Base-by-base conservation (phyloP, 2,888 invertebrate genomes). In the Coremacera marginata region DNA sequence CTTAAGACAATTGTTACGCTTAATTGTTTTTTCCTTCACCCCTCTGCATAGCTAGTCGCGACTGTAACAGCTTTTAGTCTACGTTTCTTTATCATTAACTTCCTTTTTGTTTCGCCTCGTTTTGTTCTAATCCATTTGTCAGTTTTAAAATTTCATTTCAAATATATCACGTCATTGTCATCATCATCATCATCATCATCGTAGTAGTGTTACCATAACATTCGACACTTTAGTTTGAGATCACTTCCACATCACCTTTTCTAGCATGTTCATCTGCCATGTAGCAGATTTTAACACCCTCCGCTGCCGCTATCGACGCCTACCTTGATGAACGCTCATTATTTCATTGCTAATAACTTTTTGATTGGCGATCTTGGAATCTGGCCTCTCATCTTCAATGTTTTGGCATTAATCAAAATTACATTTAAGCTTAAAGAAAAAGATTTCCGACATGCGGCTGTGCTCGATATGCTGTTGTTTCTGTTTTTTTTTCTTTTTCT, bases 341-440 rank as follows among this genome's bases (percentile, higher is more conserved):
- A 63, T 70, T 60, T 57, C 67, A 44, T 70, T 70, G 80, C 74
- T 81, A 81, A 79, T 81, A 81, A 77, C 79, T 76, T 81, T 81
- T 81, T 78, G 80, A 78, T 79, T 79, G 79, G 72, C 70, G 60
- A 57, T 79, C 65, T 37, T 67, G 14, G 44, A 60, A 51, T 19
- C 22, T 57, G 65, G 16, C n/a, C 31, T 9, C 67, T 57, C 44
- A 76, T 57, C 60, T 67, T 52, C 65, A 73, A 79, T 19, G 73
- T 65, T 78, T 73, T 22, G 70, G 70, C 77, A 80, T 81, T 77
- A 80, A 81, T 79, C 80, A 81, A 77, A 78, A 78, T 75, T 73
- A 75, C 76, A 80, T 80, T 80, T 79, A 67, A 63, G 19, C 73
- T 63, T 51, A 51, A 63, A 49, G 51, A 37, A 22, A 25, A 60